Percentiles rank a stretch among this genome's conserved stretches.
phyloP scores from a whole-genome alignment of 1,140 invertebrate genomes.

The Piezodorus guildinii region DNA sequence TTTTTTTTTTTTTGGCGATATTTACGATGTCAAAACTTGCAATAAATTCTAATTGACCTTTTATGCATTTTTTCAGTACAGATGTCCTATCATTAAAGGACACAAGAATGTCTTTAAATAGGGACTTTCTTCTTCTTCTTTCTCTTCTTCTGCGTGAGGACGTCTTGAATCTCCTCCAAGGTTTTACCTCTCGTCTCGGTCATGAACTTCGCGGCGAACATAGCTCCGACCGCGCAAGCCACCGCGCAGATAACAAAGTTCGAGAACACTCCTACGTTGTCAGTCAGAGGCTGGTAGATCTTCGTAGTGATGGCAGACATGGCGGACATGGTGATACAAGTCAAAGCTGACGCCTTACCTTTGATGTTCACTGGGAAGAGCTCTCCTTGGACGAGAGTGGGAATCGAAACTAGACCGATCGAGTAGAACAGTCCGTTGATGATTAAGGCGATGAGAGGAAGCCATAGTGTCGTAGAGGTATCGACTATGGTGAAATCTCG shows the following conservation, averaged over 20 bases:
- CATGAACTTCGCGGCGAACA: conserved; percentile 48
- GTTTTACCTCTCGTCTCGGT: conserved; percentile 73
- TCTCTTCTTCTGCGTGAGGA: conserved; percentile 6
- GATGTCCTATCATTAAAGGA: too few species aligned
- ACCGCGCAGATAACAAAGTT: conserved; percentile 70
- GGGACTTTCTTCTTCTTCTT: background rate
- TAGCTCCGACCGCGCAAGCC: conserved; percentile 45
- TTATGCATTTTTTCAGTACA: too few species aligned
- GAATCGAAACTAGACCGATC: conserved; percentile 23
- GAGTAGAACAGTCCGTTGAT: conserved; percentile 20
- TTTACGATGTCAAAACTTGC: too few species aligned
- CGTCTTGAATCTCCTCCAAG: conserved; percentile 55
- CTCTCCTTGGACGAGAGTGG: conserved; percentile 24
- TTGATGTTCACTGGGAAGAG: conserved; percentile 24
- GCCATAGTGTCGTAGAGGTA: conserved; percentile 2
- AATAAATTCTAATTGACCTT: too few species aligned
- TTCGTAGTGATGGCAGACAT: conserved; percentile 53
- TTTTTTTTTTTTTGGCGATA: too few species aligned
- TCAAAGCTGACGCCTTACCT: conserved; percentile 20
- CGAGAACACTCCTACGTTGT: conserved; percentile 48
- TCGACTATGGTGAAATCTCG: conserved; percentile 1
- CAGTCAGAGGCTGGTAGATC: conserved; percentile 48
- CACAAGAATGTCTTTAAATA: too few species aligned
- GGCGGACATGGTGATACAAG: conserved; percentile 18
- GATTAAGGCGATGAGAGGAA: conserved; percentile 20